Percentiles rank a stretch among this genome's conserved stretches.
phyloP scores from a whole-genome alignment of 2,888 invertebrate species.

The Megalurothrips usitatus region DNA sequence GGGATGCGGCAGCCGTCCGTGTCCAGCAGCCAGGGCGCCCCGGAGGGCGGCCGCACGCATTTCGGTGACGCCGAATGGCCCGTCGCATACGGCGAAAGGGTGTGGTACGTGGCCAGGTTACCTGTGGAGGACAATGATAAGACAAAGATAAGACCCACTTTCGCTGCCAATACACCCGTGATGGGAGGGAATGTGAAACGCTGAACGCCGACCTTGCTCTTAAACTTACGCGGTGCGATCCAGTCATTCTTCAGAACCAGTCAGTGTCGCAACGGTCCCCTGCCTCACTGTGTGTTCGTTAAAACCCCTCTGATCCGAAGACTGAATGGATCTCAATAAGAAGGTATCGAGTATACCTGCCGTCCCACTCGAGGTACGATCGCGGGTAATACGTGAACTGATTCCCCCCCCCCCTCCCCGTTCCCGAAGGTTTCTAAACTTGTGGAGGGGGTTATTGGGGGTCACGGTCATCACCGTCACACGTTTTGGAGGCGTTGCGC shows the following conservation, averaged over 20 bases:
- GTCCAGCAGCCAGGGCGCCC: slow-evolving; percentile 34
- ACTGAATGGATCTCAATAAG: no score
- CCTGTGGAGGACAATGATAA: no score
- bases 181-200: no score
- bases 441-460: neutral
- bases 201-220: no score
- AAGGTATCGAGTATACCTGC: neutral
- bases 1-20: slow-evolving; percentile 36
- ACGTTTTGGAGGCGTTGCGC: no score
- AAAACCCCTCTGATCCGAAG: no score
- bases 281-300: no score
- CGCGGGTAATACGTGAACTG: neutral
- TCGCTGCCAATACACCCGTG: no score
- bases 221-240: no score
- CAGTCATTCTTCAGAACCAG: no score
- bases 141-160: no score
- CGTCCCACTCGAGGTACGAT: neutral
- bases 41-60: neutral
- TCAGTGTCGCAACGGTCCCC: no score
- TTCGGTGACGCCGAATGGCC: neutral
- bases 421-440: neutral
- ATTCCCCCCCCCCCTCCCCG: neutral
- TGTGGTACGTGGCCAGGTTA: neutral
- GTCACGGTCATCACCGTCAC: neutral
- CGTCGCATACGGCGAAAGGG: neutral